Evolutionary conservation across 2,113 vertebrate species (phyloP), one percentile per base, ranked within the genome.

Genomic region (Dipodomys ordii): DNA sequence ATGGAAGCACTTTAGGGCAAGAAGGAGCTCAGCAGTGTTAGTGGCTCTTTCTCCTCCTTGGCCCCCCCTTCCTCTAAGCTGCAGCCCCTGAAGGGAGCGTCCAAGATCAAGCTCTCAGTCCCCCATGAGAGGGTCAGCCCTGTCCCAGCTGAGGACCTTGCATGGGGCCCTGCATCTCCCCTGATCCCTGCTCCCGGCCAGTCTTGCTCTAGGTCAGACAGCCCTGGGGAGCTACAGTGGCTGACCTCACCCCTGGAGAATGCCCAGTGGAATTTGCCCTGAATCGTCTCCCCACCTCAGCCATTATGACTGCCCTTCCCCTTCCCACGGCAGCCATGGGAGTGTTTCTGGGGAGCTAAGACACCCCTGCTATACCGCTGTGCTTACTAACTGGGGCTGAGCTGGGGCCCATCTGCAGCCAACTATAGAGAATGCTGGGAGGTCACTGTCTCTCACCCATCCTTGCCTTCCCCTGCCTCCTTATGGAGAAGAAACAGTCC

Each of bases 221-320:
- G 16, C 82, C 90, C 74, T n/a, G 0, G 77, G 53, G 83, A 92
- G 27, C 22, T 46, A 4, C n/a, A 78, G 83, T 64, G 44, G 39
- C n/a, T 95, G 96, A 96, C 85, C 93, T 96, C 90, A 92, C 65
- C 62, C 46, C 69, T 23, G 22, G 84, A 88, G 90, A 97, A 93
- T 88, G 85, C 53, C 83, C 72, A 6, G 18, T 84, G 86, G 92
- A 80, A 92, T 76, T 80, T 94, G 67, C 87, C 82, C 53, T 27
- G 77, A 76, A 53, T 35, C 53, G 39, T 39, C 39, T 57, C 53
- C 53, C 53, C 53, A 57, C 53, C 53, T 57, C 68, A 2, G 69
- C 39, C 88, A 60, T 18, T 83, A 68, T 77, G 28, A 87, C 46
- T 13, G 22, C 67, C 65, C 25, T 84, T 73, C 3, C 15, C 35